These are phyloP conservation scores for Drosophila dunni DNA, from an alignment of 1,140 invertebrate genomes.

Conservation along the genomic window DNA sequence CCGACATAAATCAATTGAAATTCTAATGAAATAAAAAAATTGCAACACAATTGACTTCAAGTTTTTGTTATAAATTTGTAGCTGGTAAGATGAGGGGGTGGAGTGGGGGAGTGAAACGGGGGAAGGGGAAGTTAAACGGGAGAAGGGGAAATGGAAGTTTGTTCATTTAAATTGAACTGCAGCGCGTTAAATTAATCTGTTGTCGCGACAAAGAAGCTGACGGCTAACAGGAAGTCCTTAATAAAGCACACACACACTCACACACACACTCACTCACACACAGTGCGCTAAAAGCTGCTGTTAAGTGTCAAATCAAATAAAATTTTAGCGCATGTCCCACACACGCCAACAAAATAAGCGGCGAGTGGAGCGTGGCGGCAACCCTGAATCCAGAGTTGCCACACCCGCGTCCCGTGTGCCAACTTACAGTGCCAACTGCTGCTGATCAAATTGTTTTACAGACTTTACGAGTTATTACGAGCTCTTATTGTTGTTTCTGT, in stretches of 20 bases:
- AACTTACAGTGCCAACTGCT: background rate
- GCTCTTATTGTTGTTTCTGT: constrained; percentile 25
- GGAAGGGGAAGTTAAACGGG: background rate
- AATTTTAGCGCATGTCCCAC: constrained; percentile 74
- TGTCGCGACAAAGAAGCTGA: constrained; percentile 77
- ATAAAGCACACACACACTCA: constrained; percentile 55
- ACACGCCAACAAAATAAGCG: constrained; percentile 48
- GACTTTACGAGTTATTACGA: constrained; percentile 48
- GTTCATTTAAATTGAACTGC: constrained; percentile 76
- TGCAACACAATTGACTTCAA: constrained; percentile 8
- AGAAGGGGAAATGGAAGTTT: background rate
- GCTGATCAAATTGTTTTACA: constrained; percentile 63
- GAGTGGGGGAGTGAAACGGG: too few relatives aligned
- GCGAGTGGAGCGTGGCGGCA: constrained; percentile 11
- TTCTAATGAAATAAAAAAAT: constrained; percentile 71
- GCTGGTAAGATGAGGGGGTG: too few relatives aligned
- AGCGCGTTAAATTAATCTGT: constrained; percentile 79
- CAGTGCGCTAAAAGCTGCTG: constrained; percentile 55
- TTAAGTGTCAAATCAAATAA: constrained; percentile 78
- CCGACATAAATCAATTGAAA: constrained; percentile 60
- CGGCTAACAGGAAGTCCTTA: constrained; percentile 78
- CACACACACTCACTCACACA: constrained; percentile 9
- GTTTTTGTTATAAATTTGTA: too few relatives aligned
- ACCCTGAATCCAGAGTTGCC: background rate
- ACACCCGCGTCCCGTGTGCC: background rate